Evolutionary conservation across 2,113 vertebrate genomes (phyloP).

Genomic region (Phalacrocorax aristotelis): DNA sequence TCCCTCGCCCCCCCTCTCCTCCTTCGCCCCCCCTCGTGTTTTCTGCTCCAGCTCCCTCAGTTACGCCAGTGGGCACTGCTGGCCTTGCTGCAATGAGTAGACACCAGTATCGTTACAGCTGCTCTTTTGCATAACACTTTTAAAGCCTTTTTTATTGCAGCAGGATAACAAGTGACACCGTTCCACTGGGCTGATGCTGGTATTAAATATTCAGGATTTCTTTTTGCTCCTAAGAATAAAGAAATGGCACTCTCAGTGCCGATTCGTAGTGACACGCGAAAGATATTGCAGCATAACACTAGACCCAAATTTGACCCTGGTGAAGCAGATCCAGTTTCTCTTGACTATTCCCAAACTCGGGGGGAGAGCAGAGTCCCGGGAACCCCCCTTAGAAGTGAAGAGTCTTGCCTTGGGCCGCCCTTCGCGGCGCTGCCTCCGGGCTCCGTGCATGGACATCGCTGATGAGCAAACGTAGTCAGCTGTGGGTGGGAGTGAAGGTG

Average conservation of each 20-base stretch:
- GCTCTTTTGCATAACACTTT: not conserved
- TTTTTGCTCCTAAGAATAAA: not conserved
- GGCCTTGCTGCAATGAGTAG: not conserved
- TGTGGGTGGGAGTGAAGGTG: accelerated
- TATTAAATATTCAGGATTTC: not conserved
- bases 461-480: accelerated
- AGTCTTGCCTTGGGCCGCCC: not conserved
- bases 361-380: not conserved
- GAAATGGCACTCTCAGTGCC: not conserved
- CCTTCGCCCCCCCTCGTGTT: not conserved
- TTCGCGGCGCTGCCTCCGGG: accelerated
- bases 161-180: not conserved
- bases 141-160: not conserved
- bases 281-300: not conserved
- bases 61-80: not conserved
- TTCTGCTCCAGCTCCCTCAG: not conserved
- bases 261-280: not conserved
- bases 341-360: not conserved
- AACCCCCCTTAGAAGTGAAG: not conserved
- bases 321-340: not conserved
- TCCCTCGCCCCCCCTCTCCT: not conserved
- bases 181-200: not conserved
- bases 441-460: not conserved
- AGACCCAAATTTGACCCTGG: not conserved
- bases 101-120: not conserved